phyloP scores from a whole-genome alignment of 2,888 invertebrate species.

The Xylota segnis region DNA sequence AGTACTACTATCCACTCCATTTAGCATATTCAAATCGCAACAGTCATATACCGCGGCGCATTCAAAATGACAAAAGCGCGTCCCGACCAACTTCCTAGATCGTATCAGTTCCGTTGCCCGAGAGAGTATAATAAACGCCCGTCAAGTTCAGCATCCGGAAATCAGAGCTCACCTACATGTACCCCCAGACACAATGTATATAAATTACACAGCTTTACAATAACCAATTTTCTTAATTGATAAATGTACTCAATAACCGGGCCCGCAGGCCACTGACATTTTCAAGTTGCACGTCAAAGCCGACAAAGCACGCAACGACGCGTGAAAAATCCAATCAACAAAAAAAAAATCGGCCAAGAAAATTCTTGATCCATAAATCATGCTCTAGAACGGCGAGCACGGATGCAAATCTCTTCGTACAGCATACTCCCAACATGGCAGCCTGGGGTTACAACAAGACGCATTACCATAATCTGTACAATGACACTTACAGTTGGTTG shows the following conservation, averaged over 20 bases:
- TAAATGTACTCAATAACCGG: constrained; percentile 41
- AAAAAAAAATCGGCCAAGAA: constrained; percentile 29
- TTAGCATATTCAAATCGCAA: constrained; percentile 54
- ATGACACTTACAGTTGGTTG: constrained; percentile 42
- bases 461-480: constrained; percentile 54
- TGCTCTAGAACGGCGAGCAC: constrained; percentile 16
- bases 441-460: constrained; percentile 17
- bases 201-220: constrained; percentile 42
- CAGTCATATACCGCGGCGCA: background rate
- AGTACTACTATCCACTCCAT: constrained; percentile 18
- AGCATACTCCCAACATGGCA: constrained; percentile 4
- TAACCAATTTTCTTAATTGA: constrained; percentile 37
- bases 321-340: constrained; percentile 34
- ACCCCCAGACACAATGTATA: background rate
- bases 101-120: constrained; percentile 28
- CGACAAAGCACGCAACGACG: constrained; percentile 4
- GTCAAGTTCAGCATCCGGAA: constrained; percentile 51
- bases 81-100: constrained; percentile 50
- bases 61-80: constrained; percentile 34
- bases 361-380: constrained; percentile 59
- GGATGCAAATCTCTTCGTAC: constrained; percentile 54
- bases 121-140: background rate
- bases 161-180: constrained; percentile 26
- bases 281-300: constrained; percentile 24
- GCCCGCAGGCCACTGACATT: constrained; percentile 44